Conservation (phyloP, 1,140 invertebrate species). For the Panagrolaimus sp. region DNA sequence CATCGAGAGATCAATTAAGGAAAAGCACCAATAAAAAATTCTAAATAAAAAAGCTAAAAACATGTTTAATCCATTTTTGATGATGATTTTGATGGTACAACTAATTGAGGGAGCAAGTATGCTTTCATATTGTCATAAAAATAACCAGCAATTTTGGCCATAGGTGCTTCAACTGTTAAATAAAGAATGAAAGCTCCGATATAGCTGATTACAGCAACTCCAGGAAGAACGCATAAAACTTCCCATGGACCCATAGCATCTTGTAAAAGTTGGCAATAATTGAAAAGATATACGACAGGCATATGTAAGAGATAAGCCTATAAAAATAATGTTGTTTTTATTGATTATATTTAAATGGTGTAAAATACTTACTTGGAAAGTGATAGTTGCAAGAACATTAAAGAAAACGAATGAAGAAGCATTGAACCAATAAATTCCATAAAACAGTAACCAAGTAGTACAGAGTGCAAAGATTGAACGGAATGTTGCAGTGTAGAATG, state of each 20-base stretch:
- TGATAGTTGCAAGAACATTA: not conserved
- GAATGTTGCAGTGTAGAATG: constrained; percentile 52
- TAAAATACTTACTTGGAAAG: constrained; percentile 35
- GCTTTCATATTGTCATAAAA: not conserved
- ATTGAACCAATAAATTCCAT: not conserved
- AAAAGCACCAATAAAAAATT: not conserved
- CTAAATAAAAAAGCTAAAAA: not conserved
- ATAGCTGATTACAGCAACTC: constrained; percentile 44
- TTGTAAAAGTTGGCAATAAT: constrained; percentile 44
- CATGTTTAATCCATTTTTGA: too few species aligned
- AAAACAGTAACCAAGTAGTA: constrained; percentile 38
- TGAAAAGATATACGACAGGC: constrained; percentile 54
- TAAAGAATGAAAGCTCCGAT: constrained; percentile 47
- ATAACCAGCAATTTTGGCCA: constrained; percentile 14
- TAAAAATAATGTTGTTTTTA: constrained; percentile 22
- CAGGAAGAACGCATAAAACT: constrained; percentile 41
- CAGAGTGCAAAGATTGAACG: constrained; percentile 48
- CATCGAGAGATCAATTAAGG: not conserved
- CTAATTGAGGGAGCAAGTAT: too few species aligned
- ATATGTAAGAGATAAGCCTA: constrained; percentile 53
- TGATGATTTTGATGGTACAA: too few species aligned
- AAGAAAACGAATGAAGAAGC: not conserved
- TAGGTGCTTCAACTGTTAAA: constrained; percentile 46
- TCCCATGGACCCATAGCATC: constrained; percentile 32
- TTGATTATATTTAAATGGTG: not conserved